Conservation (phyloP, 2,797 vertebrate species). For the Sebastes alutus region DNA sequence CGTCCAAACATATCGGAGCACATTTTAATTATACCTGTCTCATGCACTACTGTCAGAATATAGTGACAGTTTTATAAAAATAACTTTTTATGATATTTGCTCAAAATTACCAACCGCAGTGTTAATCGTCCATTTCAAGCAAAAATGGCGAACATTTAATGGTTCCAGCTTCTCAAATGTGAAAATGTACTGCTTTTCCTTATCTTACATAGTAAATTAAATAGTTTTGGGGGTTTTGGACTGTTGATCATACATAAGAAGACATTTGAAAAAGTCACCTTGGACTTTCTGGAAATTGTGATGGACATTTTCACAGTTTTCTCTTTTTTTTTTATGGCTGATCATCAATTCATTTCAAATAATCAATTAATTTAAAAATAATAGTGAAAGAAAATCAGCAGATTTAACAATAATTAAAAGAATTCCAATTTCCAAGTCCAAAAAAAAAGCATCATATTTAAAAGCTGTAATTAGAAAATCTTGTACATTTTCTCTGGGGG, state of each 20-base stretch:
- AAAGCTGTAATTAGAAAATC: neutral
- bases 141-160: neutral
- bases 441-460: neutral
- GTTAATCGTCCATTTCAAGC: neutral
- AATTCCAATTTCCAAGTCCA: neutral
- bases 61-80: no score
- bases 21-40: no score
- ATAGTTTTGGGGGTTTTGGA: neutral
- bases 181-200: neutral
- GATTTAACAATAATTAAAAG: neutral
- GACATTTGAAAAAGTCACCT: neutral
- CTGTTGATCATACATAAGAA: neutral
- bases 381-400: neutral
- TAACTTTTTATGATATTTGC: no score
- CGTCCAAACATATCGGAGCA: fast-evolving
- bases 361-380: neutral
- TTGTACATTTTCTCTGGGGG: neutral
- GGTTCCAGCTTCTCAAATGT: neutral
- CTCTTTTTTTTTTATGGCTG: neutral
- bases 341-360: neutral
- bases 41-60: no score
- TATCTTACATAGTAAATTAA: neutral
- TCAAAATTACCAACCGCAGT: no score
- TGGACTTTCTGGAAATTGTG: neutral
- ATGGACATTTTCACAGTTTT: neutral